Evolutionary conservation across 2,113 vertebrate genomes (phyloP).

Genomic region (Pogona vitticeps): DNA sequence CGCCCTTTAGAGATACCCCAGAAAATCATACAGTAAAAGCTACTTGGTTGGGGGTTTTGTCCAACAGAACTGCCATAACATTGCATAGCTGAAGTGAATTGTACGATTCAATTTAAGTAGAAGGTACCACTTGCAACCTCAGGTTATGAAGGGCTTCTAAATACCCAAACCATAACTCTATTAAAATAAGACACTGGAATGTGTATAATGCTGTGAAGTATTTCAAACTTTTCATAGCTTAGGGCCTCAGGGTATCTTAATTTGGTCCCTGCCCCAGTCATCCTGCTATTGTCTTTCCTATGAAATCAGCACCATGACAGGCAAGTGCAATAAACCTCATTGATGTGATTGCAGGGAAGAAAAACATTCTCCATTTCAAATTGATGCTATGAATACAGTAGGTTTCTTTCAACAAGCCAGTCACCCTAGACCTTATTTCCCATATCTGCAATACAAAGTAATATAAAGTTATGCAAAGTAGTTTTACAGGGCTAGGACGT

Average conservation of each 20-base stretch:
- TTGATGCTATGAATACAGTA: neutral
- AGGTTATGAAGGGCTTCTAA: too few species aligned
- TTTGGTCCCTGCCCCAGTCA: too few species aligned
- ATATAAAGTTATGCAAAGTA: neutral
- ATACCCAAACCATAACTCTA: too few species aligned
- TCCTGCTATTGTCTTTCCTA: too few species aligned
- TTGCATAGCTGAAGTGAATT: neutral
- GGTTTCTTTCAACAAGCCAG: neutral
- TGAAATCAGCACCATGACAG: too few species aligned
- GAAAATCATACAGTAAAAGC: neutral
- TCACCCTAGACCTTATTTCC: neutral
- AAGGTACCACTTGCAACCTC: too few species aligned
- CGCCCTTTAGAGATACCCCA: neutral
- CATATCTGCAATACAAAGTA: neutral
- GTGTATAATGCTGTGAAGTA: too few species aligned
- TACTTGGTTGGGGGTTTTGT: neutral
- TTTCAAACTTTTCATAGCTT: too few species aligned
- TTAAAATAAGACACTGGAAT: too few species aligned
- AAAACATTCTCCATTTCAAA: neutral
- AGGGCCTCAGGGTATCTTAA: too few species aligned
- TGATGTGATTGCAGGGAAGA: neutral
- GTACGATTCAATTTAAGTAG: neutral
- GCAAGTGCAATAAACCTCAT: neutral
- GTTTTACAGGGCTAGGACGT: neutral
- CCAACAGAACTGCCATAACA: neutral